A percentile compares a stretch with the other conserved stretches of the same genome.
These are phyloP conservation scores for Pteromalus puparum DNA, from an alignment of 1,140 invertebrate species.

Conservation along the genomic window DNA sequence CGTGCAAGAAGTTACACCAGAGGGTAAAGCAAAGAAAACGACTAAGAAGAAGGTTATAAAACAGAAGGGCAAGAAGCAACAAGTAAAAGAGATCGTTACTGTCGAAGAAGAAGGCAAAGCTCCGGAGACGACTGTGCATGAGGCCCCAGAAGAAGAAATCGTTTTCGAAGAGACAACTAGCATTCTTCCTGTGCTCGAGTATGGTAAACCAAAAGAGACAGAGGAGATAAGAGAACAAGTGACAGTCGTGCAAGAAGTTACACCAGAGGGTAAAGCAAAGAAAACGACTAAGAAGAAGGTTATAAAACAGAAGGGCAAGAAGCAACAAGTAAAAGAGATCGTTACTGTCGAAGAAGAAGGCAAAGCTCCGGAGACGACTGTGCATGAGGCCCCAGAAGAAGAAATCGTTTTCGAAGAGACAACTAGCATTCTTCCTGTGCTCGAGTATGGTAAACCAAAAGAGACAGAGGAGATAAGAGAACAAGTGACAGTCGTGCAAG, in stretches of 20 bases:
- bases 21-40: constrained; percentile 66
- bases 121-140: constrained; percentile 40
- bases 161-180: background rate
- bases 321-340: constrained; percentile 65
- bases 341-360: constrained; percentile 58
- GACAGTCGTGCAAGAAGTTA: constrained; percentile 23
- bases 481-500: too few species aligned
- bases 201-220: constrained; percentile 41
- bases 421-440: background rate
- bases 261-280: constrained; percentile 45
- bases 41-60: constrained; percentile 55
- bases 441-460: constrained; percentile 46
- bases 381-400: constrained; percentile 71
- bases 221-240: constrained; percentile 36
- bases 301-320: constrained; percentile 61
- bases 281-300: constrained; percentile 60
- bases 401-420: constrained; percentile 68
- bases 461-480: background rate
- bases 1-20: constrained; percentile 63
- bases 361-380: constrained; percentile 53
- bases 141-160: constrained; percentile 50
- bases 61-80: constrained; percentile 55
- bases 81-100: constrained; percentile 50
- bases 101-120: constrained; percentile 53
- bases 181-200: constrained; percentile 24